Conservation (phyloP, 2,888 invertebrate genomes). For the Caenorhabditis macrosperma region DNA sequence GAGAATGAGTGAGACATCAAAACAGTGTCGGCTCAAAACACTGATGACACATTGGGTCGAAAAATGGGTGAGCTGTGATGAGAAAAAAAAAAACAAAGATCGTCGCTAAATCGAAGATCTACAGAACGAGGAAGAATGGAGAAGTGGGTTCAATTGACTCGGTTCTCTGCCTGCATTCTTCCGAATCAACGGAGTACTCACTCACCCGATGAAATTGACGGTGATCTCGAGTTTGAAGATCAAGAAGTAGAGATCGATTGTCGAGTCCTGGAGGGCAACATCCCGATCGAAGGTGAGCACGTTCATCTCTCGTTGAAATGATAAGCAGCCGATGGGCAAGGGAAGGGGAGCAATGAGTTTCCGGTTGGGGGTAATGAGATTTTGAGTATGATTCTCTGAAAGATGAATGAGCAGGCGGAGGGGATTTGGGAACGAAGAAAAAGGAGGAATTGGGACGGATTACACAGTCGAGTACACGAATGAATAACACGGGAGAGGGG, state of each 20-base stretch:
- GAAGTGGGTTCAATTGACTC: too few relatives aligned
- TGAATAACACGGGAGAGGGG: not conserved
- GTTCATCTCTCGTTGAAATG: conserved; percentile 14
- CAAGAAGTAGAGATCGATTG: conserved; percentile 15
- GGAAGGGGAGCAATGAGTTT: not conserved
- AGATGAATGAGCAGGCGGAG: conserved; percentile 10
- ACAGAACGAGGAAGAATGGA: too few relatives aligned
- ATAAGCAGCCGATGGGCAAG: not conserved
- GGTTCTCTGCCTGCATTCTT: too few relatives aligned
- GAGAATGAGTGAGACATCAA: not conserved
- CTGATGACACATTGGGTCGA: not conserved
- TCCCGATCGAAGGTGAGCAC: conserved; percentile 17
- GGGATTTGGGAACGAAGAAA: conserved; percentile 4
- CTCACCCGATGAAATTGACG: conserved; percentile 35
- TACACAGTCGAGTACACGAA: too few relatives aligned
- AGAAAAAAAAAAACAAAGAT: not conserved
- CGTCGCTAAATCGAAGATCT: not conserved
- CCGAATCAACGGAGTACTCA: not conserved
- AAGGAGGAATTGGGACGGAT: not conserved
- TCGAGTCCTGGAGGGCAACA: conserved; percentile 14
- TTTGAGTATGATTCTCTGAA: not conserved
- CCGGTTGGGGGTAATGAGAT: not conserved
- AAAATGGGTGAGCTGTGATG: not conserved
- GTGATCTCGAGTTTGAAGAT: conserved; percentile 33
- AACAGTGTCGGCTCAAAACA: not conserved